Evolutionary conservation across 1,140 invertebrate species (phyloP), one percentile per base, ranked within the genome.

Genomic region (Kradibia gibbosae): DNA sequence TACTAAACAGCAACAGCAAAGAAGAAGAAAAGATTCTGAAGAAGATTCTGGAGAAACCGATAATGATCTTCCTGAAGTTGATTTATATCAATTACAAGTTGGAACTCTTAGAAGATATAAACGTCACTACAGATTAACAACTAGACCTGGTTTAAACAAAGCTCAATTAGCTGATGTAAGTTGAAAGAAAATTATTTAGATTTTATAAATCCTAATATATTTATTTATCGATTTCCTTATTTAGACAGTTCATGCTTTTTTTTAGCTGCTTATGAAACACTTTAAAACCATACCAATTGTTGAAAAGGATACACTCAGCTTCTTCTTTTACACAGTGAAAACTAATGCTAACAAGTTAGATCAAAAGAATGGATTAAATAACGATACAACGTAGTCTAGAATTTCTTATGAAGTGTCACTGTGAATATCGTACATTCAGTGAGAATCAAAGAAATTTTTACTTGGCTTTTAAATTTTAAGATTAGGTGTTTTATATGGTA

Each of bases 271-370:
- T 39, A 96, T 96, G 92, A 96, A 97, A 88, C 98, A 99, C 92
- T 99, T 99, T 90, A 97, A 97, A 89, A 95, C 96, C 72, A 97
- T 99, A 87, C 96, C 96, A 55, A 96, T 99, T 1, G 94, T 95
- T 85, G 98, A 99, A 90, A 99, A 98, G 88, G 98, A 99, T 91
- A 96, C 97, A 36, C 91, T 98, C 22, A 97, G 97, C n/a, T 98
- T 96, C 87, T 99, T 99, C 88, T 97, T 99, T 85, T 99, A 98
- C 88, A 98, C 96, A 90, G 96, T 99, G 0, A 99, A 99, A 93
- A 97, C 96, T 78, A 97, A 98, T 91, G 95, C 95, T 72, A 98
- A 97, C 88, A 98, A 98, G 90, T 91, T 98, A 84, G 97, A 98
- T 91, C 96, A 97, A 89, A 97, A 96, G 88, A 97, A 96, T 92